Evolutionary conservation across 2,797 vertebrate species (phyloP).

Genomic region (Epinephelus awoara): DNA sequence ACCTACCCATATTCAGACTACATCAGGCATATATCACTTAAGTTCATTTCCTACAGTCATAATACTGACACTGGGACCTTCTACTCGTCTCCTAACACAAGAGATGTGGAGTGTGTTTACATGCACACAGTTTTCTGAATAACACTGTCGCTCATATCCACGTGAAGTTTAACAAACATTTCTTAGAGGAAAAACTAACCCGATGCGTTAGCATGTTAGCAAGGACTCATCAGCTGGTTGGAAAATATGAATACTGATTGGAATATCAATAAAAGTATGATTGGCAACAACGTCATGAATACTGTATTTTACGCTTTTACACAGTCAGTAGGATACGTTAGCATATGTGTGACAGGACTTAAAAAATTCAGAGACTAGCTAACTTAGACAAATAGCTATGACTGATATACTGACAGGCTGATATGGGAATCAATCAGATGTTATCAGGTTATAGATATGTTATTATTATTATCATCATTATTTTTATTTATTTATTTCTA

Average conservation of each 20-base stretch:
- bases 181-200: slow-evolving; percentile 35
- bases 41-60: slow-evolving; percentile 29
- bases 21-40: slow-evolving; percentile 21
- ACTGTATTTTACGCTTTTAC: slow-evolving; percentile 3
- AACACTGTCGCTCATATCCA: slow-evolving; percentile 19
- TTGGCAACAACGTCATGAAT: background rate
- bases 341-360: background rate
- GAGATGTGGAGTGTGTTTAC: slow-evolving; percentile 52
- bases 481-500: too few relatives aligned
- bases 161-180: slow-evolving; percentile 16
- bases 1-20: slow-evolving; percentile 27
- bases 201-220: background rate
- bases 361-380: slow-evolving; percentile 7
- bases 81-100: slow-evolving; percentile 31
- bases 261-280: slow-evolving; percentile 2
- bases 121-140: slow-evolving; percentile 53
- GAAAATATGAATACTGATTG: slow-evolving; percentile 10
- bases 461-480: too few relatives aligned
- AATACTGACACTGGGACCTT: slow-evolving; percentile 58
- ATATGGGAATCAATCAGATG: background rate
- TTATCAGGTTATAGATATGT: too few relatives aligned
- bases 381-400: background rate
- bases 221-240: background rate
- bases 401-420: background rate
- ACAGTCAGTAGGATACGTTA: background rate